These are phyloP conservation scores for Drosophila nigrodunni DNA, from an alignment of 1,140 invertebrate genomes.

Conservation along the genomic window DNA sequence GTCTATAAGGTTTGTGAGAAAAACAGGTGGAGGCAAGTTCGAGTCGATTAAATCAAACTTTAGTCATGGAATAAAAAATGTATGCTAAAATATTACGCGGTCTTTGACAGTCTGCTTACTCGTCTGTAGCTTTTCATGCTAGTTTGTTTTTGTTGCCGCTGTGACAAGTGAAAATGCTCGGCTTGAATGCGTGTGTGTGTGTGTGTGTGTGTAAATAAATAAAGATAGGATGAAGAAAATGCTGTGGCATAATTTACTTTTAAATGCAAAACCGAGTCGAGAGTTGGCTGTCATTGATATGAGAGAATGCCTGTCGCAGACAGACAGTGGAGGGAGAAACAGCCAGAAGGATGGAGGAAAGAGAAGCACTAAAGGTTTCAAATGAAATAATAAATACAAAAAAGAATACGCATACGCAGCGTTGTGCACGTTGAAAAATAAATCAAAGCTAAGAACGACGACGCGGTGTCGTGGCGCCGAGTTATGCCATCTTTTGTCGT, in stretches of 20 bases:
- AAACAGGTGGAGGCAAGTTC: too few relatives aligned
- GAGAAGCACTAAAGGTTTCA: conserved; percentile 4
- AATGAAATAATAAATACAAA: background rate
- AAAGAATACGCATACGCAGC: conserved; percentile 72
- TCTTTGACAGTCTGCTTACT: too few relatives aligned
- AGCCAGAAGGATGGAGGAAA: conserved; percentile 19
- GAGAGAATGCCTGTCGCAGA: conserved; percentile 36
- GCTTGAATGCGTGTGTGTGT: too few relatives aligned
- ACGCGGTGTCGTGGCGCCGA: conserved; percentile 54
- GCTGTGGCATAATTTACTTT: conserved; percentile 71
- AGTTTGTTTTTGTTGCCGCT: conserved; percentile 1
- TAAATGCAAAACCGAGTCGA: conserved; percentile 77
- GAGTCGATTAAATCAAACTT: too few relatives aligned
- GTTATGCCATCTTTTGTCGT: conserved; percentile 24
- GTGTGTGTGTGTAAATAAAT: background rate
- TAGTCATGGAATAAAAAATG: too few relatives aligned
- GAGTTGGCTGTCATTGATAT: conserved; percentile 68
- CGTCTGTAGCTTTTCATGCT: too few relatives aligned
- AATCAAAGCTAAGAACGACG: conserved; percentile 62
- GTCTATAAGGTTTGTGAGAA: too few relatives aligned
- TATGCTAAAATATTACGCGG: too few relatives aligned
- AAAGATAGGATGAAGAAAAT: conserved; percentile 30
- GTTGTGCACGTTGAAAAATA: conserved; percentile 71
- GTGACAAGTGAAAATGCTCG: background rate
- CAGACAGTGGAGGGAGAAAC: too few relatives aligned